Evolutionary conservation across 2,888 invertebrate species (phyloP).

Genomic region (Gerris lacustris): DNA sequence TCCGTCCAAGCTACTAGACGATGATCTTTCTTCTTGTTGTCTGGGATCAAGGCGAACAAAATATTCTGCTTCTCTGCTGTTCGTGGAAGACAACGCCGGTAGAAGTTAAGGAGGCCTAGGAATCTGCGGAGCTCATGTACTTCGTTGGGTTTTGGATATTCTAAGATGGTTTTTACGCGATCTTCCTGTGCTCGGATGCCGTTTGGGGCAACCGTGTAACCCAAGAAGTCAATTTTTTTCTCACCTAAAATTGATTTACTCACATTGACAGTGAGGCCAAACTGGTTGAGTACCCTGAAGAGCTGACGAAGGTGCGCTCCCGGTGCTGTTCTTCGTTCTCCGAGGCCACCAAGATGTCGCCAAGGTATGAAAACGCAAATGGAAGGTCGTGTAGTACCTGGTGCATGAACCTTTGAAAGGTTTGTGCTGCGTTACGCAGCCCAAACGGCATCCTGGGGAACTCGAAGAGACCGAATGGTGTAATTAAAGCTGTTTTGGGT

Average conservation of each 20-base stretch:
- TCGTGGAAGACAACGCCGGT: slow-evolving; percentile 34
- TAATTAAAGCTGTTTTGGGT: neutral
- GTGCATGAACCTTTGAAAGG: neutral
- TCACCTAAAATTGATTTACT: neutral
- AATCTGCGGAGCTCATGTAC: slow-evolving; percentile 32
- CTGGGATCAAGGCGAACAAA: slow-evolving; percentile 10
- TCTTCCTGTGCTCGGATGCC: neutral
- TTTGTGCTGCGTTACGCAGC: neutral
- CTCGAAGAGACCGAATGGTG: neutral
- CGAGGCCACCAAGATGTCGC: slow-evolving; percentile 15
- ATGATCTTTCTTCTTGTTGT: slow-evolving; percentile 27
- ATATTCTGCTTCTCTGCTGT: slow-evolving; percentile 31
- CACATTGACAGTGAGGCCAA: neutral
- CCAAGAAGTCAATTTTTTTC: neutral
- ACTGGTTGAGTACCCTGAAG: neutral
- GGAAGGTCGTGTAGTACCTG: neutral
- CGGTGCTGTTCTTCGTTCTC: slow-evolving; percentile 6
- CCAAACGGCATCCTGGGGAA: slow-evolving; percentile 2
- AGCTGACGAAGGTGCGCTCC: neutral
- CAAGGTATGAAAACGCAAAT: neutral
- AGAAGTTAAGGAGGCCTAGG: slow-evolving; percentile 36
- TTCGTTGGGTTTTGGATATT: slow-evolving; percentile 29
- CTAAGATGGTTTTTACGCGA: slow-evolving; percentile 27
- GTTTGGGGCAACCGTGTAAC: neutral
- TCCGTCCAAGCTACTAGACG: slow-evolving; percentile 26